Evolutionary conservation across 2,113 vertebrate genomes (phyloP).

Genomic region (Trogon melanurus): DNA sequence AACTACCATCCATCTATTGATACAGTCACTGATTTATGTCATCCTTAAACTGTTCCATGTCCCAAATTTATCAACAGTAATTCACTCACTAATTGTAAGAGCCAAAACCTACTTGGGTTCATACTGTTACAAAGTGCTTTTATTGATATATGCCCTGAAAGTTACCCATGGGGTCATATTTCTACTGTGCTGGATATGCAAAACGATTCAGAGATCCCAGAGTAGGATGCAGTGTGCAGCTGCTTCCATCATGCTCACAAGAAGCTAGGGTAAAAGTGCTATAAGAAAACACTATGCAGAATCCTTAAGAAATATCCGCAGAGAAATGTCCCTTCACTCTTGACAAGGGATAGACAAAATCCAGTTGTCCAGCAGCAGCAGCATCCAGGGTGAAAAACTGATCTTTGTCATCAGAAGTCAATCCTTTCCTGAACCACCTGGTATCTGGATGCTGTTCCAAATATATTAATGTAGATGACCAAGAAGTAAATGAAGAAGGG

Average conservation of each 20-base stretch:
- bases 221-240: not conserved
- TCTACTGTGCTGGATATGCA: not conserved
- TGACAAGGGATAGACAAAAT: not conserved
- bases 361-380: not conserved
- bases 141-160: not conserved
- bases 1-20: not conserved
- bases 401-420: not conserved
- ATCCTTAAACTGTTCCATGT: not conserved
- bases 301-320: not conserved
- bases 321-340: not conserved
- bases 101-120: not conserved
- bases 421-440: not conserved
- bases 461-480: not conserved
- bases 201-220: not conserved
- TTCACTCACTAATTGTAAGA: not conserved
- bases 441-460: not conserved
- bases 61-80: not conserved
- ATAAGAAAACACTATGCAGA: not conserved
- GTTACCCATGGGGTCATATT: not conserved
- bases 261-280: not conserved
- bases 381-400: not conserved
- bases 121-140: not conserved
- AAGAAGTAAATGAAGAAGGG: not conserved
- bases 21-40: not conserved
- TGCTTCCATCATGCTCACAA: not conserved